Evolutionary conservation across 2,888 invertebrate species (phyloP).

Genomic region (Temnothorax ravouxi): DNA sequence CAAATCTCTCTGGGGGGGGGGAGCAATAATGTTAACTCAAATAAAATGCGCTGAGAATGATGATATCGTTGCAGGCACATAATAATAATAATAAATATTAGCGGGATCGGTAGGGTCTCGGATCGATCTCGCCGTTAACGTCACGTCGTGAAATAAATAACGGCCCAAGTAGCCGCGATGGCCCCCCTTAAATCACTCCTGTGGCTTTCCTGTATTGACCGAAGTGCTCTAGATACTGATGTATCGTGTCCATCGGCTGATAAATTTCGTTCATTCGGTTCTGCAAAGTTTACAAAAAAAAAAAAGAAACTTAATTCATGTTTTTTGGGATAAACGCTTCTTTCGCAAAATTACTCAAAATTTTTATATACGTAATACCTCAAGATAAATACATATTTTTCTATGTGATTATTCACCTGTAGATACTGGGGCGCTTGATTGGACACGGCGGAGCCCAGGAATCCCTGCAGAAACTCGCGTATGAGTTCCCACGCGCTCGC

Average conservation of each 20-base stretch:
- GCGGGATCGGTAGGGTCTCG: background rate
- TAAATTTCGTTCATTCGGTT: conserved; percentile 94
- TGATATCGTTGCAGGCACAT: background rate
- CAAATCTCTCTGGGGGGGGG: background rate
- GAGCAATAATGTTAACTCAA: background rate
- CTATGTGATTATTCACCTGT: conserved; percentile 82
- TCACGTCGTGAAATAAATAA: conserved; percentile 38
- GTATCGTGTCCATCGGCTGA: conserved; percentile 96
- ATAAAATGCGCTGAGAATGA: background rate
- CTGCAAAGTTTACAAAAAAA: conserved; percentile 81
- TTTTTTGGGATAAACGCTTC: background rate
- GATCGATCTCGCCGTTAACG: conserved; percentile 17
- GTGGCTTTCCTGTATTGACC: conserved; percentile 94
- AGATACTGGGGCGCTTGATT: conserved; percentile 92
- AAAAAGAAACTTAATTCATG: background rate
- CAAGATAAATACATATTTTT: background rate
- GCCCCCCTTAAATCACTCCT: conserved; percentile 85
- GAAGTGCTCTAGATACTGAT: conserved; percentile 98
- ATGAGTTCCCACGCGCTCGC: conserved; percentile 96
- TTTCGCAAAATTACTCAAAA: background rate
- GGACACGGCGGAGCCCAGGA: conserved; percentile 92
- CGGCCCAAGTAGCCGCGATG: background rate
- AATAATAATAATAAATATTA: conserved; percentile 31
- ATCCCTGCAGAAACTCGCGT: conserved; percentile 96
- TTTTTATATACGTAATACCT: background rate